phyloP scores from a whole-genome alignment of 2,113 vertebrate species.

The Zootoca vivipara region DNA sequence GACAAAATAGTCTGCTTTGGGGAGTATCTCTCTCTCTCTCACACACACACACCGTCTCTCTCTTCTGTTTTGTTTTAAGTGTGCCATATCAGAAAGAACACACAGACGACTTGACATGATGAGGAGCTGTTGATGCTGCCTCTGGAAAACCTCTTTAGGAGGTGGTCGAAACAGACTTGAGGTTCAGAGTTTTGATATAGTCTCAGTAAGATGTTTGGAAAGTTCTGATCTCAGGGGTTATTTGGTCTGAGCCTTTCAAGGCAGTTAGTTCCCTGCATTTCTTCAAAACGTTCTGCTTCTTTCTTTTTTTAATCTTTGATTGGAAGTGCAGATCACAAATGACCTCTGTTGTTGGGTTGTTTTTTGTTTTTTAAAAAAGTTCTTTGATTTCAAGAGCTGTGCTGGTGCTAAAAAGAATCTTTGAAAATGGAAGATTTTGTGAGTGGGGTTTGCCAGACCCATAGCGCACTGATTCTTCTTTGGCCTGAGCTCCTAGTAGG shows the following conservation, averaged over 20 bases:
- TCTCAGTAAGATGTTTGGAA: not conserved
- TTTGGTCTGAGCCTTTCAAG: not conserved
- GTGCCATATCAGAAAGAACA: not conserved
- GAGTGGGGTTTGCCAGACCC: not conserved
- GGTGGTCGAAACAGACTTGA: not conserved
- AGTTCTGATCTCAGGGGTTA: not conserved
- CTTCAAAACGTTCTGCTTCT: not conserved
- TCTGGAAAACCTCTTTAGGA: not conserved
- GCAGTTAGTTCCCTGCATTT: not conserved
- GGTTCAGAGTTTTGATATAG: not conserved
- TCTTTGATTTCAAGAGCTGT: not conserved
- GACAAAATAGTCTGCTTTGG: not conserved
- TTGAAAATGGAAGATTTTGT: not conserved
- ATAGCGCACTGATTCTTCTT: not conserved
- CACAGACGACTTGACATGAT: fast-evolving
- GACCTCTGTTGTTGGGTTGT: not conserved
- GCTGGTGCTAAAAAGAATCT: not conserved
- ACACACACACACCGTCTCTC: no score
- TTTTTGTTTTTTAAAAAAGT: not conserved
- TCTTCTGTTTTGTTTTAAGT: not conserved
- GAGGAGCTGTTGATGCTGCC: not conserved
- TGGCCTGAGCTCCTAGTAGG: not conserved
- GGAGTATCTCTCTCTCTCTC: not conserved
- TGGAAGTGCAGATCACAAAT: not conserved
- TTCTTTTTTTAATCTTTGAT: not conserved